phyloP scores from a whole-genome alignment of 2,113 vertebrate species.

The Mormyrus lacerda region DNA sequence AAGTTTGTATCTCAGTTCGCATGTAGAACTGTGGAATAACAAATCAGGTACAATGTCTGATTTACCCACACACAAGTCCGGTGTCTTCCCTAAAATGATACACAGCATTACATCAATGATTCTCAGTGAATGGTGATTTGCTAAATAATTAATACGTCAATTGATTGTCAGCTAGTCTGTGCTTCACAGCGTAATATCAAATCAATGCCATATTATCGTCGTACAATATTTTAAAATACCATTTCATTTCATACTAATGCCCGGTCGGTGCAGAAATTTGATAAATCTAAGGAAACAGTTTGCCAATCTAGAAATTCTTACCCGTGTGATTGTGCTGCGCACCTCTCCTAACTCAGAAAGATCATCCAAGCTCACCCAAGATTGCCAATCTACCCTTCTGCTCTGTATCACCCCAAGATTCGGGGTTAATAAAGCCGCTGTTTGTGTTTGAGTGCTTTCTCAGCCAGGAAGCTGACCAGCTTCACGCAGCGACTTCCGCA shows the following conservation, averaged over 20 bases:
- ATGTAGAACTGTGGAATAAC: not conserved
- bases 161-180: not conserved
- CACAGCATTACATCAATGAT: not conserved
- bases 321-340: not conserved
- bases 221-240: not conserved
- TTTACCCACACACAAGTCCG: not conserved
- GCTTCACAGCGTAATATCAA: not conserved
- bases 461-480: not conserved
- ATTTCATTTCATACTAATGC: not conserved
- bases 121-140: not conserved
- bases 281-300: not conserved
- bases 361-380: not conserved
- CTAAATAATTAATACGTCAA: not conserved
- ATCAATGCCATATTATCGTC: not conserved
- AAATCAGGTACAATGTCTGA: not conserved
- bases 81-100: not conserved
- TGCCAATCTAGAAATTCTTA: not conserved
- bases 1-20: not conserved
- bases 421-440: not conserved
- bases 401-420: not conserved
- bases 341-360: not conserved
- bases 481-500: conserved; percentile 4
- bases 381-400: not conserved
- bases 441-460: not conserved
- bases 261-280: not conserved